Percentiles rank a stretch among this genome's conserved stretches.
Conservation (phyloP, 2,113 vertebrate species). For the Corythornis madagascariensis region DNA sequence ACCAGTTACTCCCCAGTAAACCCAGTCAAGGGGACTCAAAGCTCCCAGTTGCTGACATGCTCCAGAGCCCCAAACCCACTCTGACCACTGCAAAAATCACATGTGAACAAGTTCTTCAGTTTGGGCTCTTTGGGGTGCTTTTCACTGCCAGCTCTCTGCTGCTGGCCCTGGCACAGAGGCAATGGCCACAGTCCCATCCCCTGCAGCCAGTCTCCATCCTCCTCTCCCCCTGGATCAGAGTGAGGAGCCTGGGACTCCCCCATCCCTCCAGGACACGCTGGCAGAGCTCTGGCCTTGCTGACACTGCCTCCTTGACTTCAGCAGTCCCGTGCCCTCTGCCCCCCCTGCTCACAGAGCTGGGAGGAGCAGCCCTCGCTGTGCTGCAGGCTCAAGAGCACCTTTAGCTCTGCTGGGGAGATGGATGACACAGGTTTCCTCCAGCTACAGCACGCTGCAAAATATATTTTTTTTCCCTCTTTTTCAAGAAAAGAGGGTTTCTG, state of each 20-base stretch:
- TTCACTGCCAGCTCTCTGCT: neutral
- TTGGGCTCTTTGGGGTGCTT: neutral
- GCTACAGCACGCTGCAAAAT: neutral
- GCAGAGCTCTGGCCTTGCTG: neutral
- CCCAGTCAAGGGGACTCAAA: neutral
- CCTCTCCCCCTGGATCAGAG: neutral
- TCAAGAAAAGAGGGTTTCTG: neutral
- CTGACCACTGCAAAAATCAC: neutral
- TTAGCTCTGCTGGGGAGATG: neutral
- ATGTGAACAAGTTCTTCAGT: neutral
- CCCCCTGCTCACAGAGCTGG: neutral
- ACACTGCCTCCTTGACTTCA: neutral
- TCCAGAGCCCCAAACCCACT: neutral
- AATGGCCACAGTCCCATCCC: neutral
- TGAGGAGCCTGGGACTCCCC: neutral
- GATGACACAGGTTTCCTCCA: neutral
- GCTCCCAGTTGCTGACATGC: neutral
- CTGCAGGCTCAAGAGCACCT: neutral
- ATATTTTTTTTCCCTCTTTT: neutral
- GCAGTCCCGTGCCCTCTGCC: neutral
- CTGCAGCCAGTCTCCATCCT: rapidly evolving
- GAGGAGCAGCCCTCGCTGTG: neutral
- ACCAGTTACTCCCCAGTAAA: neutral
- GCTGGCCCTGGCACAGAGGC: neutral
- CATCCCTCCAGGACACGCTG: rapidly evolving